A percentile compares a stretch with the other conserved stretches of the same genome.
phyloP scores from a whole-genome alignment of 2,888 invertebrate genomes.

The Pachycephus smyrnensis region DNA sequence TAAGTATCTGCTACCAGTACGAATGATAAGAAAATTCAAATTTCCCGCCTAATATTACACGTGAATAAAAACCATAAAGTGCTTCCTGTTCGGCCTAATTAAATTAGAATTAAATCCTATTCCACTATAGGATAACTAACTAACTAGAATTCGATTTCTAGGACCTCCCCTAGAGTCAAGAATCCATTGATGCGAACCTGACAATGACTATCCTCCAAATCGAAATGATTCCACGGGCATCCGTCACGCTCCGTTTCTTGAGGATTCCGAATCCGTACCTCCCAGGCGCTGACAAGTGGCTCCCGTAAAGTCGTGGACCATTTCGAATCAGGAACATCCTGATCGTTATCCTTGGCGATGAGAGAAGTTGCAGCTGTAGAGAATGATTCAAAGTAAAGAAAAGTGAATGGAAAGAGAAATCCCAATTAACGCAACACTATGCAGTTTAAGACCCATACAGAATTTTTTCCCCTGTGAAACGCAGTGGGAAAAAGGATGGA shows the following conservation, averaged over 20 bases:
- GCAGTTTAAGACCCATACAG: neutral
- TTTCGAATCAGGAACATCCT: slow-evolving; percentile 23
- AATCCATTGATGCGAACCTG: neutral
- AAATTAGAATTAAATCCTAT: slow-evolving; percentile 56
- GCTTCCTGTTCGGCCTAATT: slow-evolving; percentile 42
- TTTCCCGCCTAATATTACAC: neutral
- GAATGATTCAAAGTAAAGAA: slow-evolving; percentile 10
- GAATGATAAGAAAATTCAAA: neutral
- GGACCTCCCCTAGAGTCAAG: slow-evolving; percentile 14
- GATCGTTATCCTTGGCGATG: slow-evolving; percentile 14
- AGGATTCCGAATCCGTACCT: slow-evolving; percentile 14
- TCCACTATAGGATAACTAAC: slow-evolving; percentile 22
- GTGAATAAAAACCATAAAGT: neutral
- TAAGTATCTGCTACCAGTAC: neutral
- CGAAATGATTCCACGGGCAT: slow-evolving; percentile 32
- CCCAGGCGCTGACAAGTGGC: slow-evolving; percentile 17
- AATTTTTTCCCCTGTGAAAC: neutral
- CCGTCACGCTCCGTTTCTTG: slow-evolving; percentile 39
- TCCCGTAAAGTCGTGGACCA: slow-evolving; percentile 17
- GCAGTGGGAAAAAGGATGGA: neutral
- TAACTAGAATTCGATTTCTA: slow-evolving; percentile 12
- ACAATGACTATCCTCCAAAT: slow-evolving; percentile 29
- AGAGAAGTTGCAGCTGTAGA: slow-evolving; percentile 17
- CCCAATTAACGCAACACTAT: slow-evolving; percentile 12
- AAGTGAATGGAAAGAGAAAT: slow-evolving; percentile 15